Base-by-base conservation (phyloP, 2,888 invertebrate species). In the Amphiduros pacificus region DNA sequence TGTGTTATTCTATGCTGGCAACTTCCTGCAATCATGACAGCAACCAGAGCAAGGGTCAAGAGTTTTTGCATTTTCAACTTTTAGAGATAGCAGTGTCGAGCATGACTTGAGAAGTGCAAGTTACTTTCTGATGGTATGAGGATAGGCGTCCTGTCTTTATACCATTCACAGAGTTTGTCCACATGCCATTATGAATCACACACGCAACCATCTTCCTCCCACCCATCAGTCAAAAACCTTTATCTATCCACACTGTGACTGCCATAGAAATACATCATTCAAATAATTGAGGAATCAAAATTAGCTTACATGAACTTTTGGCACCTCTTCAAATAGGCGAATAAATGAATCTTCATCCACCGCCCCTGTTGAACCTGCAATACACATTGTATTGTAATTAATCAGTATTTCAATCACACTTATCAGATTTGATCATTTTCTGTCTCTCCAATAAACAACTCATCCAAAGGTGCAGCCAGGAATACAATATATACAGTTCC, bases 311-410 rank as follows among this genome's bases (percentile, higher is more conserved):
- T 90, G 91, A 20, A 94, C 86, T 53, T 89, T 88, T 5, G 93
- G 91, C 28, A 91, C 89, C 73, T 90, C 88, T 74, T 92, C 91
- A 84, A 97, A 96, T 1, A 90, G 89, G 36, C 89, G 89, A 66
- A 91, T 88, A 83, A 97, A 97, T 1, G 89, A 88, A 61, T 94
- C 94, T 81, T 91, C 89, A 63, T 95, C 94, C 3, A 96, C 90
- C 5, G 92, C 92, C 52, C 96, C 96, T 31, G 94, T 17, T 36
- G 17, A 36, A 36, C 11, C 36, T 11, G 36, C 36, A 36, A 9
- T 36, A 36, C 36, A 36, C 17, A 11, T 9, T 36, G 36, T 36
- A 36, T 17, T 36, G 36, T 36, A 36, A 36, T 11, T 17, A 17
- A 9, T 11, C 36, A 36, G 17, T 36, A 17, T 36, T 11, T 36